Evolutionary conservation across 2,888 invertebrate species (phyloP).

Genomic region (Diarsia mendica): DNA sequence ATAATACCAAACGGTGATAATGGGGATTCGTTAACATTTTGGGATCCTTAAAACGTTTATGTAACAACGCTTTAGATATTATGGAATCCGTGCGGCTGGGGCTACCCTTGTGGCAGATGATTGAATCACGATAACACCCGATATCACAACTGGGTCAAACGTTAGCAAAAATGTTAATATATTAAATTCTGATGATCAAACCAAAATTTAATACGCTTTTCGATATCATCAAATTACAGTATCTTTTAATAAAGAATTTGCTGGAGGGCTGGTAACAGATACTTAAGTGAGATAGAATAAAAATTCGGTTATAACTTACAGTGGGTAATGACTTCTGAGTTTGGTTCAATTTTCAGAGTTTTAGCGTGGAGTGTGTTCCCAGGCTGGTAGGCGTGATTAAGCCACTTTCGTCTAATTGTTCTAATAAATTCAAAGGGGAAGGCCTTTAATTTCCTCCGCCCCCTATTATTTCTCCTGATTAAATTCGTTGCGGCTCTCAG

Average conservation of each 20-base stretch:
- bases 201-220: conserved; percentile 52
- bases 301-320: conserved; percentile 7
- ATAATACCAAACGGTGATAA: conserved; percentile 26
- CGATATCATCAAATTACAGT: conserved; percentile 46
- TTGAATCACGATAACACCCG: conserved; percentile 52
- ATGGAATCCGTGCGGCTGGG: conserved; percentile 16
- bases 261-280: conserved; percentile 17
- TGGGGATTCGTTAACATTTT: conserved; percentile 25
- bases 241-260: conserved; percentile 39
- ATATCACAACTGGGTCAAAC: conserved; percentile 53
- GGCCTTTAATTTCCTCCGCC: conserved; percentile 56
- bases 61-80: conserved; percentile 16
- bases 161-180: conserved; percentile 48
- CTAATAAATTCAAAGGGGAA: conserved; percentile 63
- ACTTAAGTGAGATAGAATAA: conserved; percentile 26
- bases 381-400: conserved; percentile 47
- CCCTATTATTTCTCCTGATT: conserved; percentile 64
- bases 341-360: conserved; percentile 27
- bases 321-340: conserved; percentile 11
- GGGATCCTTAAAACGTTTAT: conserved; percentile 8
- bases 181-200: conserved; percentile 49
- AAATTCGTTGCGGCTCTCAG: conserved; percentile 63
- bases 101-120: conserved; percentile 34
- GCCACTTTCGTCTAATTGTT: conserved; percentile 64
- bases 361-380: conserved; percentile 36